Conservation (phyloP, 2,113 vertebrate genomes). For the Dicaeum eximium region DNA sequence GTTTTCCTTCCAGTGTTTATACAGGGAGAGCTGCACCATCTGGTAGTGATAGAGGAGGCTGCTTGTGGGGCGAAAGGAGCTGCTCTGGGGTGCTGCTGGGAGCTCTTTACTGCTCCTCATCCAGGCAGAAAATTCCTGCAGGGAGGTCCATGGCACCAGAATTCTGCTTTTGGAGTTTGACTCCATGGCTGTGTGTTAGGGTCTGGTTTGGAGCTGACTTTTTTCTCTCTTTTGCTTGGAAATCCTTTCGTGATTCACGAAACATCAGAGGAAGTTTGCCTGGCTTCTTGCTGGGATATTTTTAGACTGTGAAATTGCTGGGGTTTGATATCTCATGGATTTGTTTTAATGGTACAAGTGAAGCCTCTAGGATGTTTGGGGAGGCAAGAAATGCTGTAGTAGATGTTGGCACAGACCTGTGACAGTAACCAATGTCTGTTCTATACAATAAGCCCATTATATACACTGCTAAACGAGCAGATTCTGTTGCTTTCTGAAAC, state of each 20-base stretch:
- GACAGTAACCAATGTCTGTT: neutral
- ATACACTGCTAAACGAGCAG: neutral
- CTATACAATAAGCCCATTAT: conserved; percentile 7
- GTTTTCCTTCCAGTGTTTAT: conserved; percentile 72
- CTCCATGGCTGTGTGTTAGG: neutral
- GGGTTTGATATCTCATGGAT: neutral
- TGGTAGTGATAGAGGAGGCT: conserved; percentile 71
- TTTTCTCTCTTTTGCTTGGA: conserved; percentile 51
- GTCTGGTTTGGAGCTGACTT: neutral
- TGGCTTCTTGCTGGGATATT: neutral
- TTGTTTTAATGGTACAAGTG: neutral
- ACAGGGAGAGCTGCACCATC: conserved; percentile 68
- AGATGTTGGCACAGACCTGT: neutral
- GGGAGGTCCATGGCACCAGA: neutral
- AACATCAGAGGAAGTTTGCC: conserved; percentile 34
- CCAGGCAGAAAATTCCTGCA: neutral
- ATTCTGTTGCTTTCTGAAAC: neutral
- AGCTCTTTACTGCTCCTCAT: neutral
- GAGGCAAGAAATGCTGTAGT: conserved; percentile 24
- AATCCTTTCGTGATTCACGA: neutral
- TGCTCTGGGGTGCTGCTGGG: conserved; percentile 19
- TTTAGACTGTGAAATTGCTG: conserved; percentile 54
- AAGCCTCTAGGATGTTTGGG: neutral
- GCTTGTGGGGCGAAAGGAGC: conserved; percentile 22
- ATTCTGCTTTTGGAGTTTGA: neutral